Evolutionary conservation across 2,797 vertebrate species (phyloP).

Genomic region (Peromyscus melanophrys): DNA sequence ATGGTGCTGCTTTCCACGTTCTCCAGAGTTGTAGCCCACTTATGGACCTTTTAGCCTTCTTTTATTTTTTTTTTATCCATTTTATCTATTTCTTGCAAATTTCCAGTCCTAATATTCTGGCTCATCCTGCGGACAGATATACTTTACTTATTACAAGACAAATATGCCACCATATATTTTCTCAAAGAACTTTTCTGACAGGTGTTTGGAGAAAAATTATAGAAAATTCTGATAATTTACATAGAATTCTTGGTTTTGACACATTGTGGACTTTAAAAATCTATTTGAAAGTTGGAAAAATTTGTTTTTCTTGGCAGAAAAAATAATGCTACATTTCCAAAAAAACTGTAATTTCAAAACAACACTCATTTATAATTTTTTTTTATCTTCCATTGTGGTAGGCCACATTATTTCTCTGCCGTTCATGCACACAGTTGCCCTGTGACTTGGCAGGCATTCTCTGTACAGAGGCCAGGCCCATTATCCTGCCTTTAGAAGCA

Average conservation of each 20-base stretch:
- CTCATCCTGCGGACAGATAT: conserved; percentile 7
- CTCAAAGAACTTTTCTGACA: conserved; percentile 61
- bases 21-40: conserved; percentile 10
- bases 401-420: background rate
- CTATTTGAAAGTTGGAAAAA: conserved; percentile 60
- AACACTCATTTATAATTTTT: background rate
- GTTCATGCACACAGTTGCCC: background rate
- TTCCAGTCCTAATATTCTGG: conserved; percentile 63
- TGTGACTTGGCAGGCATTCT: background rate
- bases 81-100: conserved; percentile 57
- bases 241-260: conserved; percentile 55
- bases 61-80: conserved; percentile 60
- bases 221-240: conserved; percentile 68
- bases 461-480: background rate
- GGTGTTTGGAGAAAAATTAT: conserved; percentile 65
- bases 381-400: background rate
- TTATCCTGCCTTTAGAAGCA: background rate
- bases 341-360: conserved; percentile 17
- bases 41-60: background rate
- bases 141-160: conserved; percentile 70
- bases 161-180: conserved; percentile 68
- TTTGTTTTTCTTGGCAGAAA: conserved; percentile 55
- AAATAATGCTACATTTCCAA: conserved; percentile 56
- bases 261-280: conserved; percentile 57
- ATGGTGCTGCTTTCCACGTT: conserved; percentile 1